These are phyloP conservation scores for Drosophila fulvimacula DNA, from an alignment of 2,888 invertebrate species.

Conservation along the genomic window DNA sequence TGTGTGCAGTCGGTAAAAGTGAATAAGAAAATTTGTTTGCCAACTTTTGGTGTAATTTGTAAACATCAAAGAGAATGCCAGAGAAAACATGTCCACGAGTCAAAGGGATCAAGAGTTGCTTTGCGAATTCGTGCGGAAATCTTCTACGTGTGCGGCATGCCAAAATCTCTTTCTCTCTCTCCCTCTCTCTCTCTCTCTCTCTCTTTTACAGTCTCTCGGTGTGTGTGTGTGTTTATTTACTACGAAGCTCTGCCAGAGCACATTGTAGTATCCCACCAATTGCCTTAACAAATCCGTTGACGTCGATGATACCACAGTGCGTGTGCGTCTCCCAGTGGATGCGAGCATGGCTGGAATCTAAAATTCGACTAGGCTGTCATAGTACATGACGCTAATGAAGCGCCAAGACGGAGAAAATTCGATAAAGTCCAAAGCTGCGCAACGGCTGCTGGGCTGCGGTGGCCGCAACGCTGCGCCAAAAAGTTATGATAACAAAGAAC, in stretches of 20 bases:
- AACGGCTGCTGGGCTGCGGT: constrained; percentile 24
- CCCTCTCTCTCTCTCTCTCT: neutral
- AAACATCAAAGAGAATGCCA: constrained; percentile 78
- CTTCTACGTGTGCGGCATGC: constrained; percentile 79
- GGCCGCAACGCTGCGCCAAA: constrained; percentile 37
- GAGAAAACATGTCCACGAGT: constrained; percentile 79
- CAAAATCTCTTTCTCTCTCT: constrained; percentile 36
- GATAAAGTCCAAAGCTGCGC: constrained; percentile 15
- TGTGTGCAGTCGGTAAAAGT: constrained; percentile 73
- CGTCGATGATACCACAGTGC: constrained; percentile 41
- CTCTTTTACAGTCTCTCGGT: neutral
- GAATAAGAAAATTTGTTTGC: constrained; percentile 81
- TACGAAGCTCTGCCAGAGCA: constrained; percentile 5
- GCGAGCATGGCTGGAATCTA: constrained; percentile 2
- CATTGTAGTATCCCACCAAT: constrained; percentile 42
- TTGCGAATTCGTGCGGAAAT: constrained; percentile 81
- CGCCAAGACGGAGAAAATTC: constrained; percentile 27
- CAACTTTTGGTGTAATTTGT: constrained; percentile 80
- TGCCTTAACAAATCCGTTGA: constrained; percentile 38
- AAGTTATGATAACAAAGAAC: constrained; percentile 79
- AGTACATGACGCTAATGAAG: constrained; percentile 57
- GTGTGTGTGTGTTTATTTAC: constrained; percentile 7
- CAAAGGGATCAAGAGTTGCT: constrained; percentile 81
- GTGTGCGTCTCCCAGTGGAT: constrained; percentile 36
- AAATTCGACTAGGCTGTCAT: constrained; percentile 18